A percentile compares a stretch with the other conserved stretches of the same genome.
Conservation (phyloP, 1,140 invertebrate genomes). For the Andricus grossulariae region DNA sequence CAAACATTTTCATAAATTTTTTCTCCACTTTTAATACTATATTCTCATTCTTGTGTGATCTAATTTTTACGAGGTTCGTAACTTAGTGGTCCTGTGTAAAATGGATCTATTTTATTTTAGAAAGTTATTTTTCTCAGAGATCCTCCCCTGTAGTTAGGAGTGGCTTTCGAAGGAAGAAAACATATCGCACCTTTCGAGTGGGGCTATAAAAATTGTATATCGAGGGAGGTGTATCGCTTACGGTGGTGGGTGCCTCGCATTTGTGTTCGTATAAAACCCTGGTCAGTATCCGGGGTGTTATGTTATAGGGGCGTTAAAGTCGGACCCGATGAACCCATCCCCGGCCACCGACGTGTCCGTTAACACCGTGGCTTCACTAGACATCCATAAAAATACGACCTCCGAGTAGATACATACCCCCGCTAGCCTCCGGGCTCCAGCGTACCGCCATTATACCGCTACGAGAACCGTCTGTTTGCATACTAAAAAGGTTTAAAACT, state of each 20-base stretch:
- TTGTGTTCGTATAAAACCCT: neutral
- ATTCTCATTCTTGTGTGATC: too few species aligned
- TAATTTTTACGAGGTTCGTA: too few species aligned
- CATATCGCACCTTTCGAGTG: constrained; percentile 28
- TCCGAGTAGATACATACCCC: constrained; percentile 49
- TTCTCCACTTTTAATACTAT: too few species aligned
- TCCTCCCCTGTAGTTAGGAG: neutral
- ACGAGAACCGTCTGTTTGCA: constrained; percentile 68
- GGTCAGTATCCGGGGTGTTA: constrained; percentile 36
- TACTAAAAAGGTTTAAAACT: constrained; percentile 70
- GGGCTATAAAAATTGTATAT: constrained; percentile 42
- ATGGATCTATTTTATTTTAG: neutral
- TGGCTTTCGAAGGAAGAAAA: neutral
- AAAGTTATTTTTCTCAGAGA: neutral
- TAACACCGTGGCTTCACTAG: constrained; percentile 47
- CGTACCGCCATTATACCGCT: constrained; percentile 58
- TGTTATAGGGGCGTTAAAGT: constrained; percentile 51
- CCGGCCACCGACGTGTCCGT: constrained; percentile 38
- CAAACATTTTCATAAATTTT: too few species aligned
- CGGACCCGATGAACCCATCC: constrained; percentile 44
- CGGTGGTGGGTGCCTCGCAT: too few species aligned
- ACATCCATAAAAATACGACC: constrained; percentile 56
- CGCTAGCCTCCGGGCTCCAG: constrained; percentile 41
- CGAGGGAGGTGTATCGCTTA: too few species aligned
- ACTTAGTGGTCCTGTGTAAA: neutral